Evolutionary conservation across 2,888 invertebrate genomes (phyloP), one percentile per base, ranked within the genome.

Genomic region (Linnaemya vulpina): DNA sequence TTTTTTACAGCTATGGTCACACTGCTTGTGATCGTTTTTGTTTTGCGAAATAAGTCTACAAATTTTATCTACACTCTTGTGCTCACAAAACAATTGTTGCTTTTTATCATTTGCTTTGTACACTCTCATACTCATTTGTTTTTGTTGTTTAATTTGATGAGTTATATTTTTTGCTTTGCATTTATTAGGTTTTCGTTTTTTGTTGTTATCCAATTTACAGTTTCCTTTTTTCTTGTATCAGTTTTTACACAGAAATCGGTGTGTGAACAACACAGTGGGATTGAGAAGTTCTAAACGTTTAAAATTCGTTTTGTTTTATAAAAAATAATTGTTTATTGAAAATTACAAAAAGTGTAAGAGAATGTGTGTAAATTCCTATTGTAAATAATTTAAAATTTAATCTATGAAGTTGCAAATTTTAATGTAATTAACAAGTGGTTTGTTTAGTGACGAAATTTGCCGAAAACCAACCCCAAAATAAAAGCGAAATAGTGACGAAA

Each of bases 151-250:
- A 30, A 55, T 40, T 55, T 78, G 40, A 30, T 30, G 30, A 30
- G 30, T 78, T 76, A 17, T 43, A 15, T 49, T 49, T 35, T 43
- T 77, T 67, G 46, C 58, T 30, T 35, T 38, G 65, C 46, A 63
- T 71, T 75, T 22, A 17, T 74, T 13, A 40, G 30, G 25, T 80
- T 68, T 60, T 74, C 60, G 67, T 78, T 75, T 60, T 81, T 85
- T 74, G 78, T 81, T 84, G 80, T 82, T 85, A 85, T 85, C 85
- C 85, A 85, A 85, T 79, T 85, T 85, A 85, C 85, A 85, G 85
- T 82, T 85, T 85, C 82, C 78, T 70, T 55, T 63, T 73, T 74
- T 68, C 81, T 60, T 58, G 13, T 75, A 68, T 74, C 82, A 85
- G 85, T 85, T 85, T 85, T 85, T 85, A 85, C 74, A 85, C 78